Evolutionary conservation across 64 coral and sea anemone species (phyloP), one percentile per base, ranked within the genome.

Genomic region (Montipora cactus): DNA sequence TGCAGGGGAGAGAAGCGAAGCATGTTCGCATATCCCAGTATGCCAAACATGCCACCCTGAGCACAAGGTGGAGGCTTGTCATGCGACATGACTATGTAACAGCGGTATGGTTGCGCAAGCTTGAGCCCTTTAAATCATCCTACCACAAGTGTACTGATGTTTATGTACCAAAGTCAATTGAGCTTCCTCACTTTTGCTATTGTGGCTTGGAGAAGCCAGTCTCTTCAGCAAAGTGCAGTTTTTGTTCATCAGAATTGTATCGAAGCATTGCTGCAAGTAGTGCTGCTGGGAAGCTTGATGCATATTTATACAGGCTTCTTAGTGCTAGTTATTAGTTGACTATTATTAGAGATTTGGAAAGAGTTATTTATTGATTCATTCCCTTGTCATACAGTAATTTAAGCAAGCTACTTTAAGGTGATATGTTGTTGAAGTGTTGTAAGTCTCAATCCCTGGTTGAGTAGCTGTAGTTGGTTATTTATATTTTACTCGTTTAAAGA

Each of bases 41-140:
- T 79, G 76, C 92, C 2, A 94, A 88, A 48, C 78, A 94, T 89
- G 77, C 92, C 20, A 88, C 87, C 28, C 19, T 89, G 69, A 51
- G 19, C 21, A 89, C 59, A 25, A 79, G 92, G 20, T 94, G 92
- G 86, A 52, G 22, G 11, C 86, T 81, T n/a, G 92, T 94, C 6
- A 21, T 89, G 59, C 64, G 87, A 49, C 92, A 94, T 88, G 92
- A 93, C 74, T 93, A 79, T 74, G 53, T 94, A 25, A 59, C 78
- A 67, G 67, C 58, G 75, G 77, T 94, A 2, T 89, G 79, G 83
- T 78, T 78, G 11, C 44, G 76, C 13, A 78, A 49, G 46, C 68
- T 84, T n/a, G 80, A 92, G 21, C 81, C 90, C 58, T 62, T 10
- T 44, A 58, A n/a, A 18, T 49, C 66, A 18, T 44, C 67, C 12